phyloP scores from a whole-genome alignment of 2,797 vertebrate genomes.

The Octomys mimax region DNA sequence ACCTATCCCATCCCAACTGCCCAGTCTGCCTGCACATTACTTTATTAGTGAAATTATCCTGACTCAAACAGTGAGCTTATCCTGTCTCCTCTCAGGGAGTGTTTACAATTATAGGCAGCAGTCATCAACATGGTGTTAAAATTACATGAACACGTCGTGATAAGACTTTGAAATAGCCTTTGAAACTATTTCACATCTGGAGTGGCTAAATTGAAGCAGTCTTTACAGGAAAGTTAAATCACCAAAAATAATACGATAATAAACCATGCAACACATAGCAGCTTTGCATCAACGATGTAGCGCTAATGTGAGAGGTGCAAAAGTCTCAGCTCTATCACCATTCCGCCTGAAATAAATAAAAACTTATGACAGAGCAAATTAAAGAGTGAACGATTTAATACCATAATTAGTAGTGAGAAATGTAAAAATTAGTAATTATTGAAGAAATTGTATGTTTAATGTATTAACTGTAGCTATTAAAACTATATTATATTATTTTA shows the following conservation, averaged over 20 bases:
- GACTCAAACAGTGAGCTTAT: background rate
- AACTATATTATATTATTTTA: conserved; percentile 78
- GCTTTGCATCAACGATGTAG: conserved; percentile 58
- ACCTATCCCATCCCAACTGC: background rate
- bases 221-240: conserved; percentile 72
- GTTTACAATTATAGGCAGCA: background rate
- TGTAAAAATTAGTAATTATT: conserved; percentile 82
- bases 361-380: conserved; percentile 82
- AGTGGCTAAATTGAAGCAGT: conserved; percentile 61
- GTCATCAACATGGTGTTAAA: conserved; percentile 44
- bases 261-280: conserved; percentile 58
- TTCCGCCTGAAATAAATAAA: conserved; percentile 79
- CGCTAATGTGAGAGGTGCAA: conserved; percentile 70
- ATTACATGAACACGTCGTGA: conserved; percentile 30
- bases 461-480: conserved; percentile 80
- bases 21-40: background rate
- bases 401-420: conserved; percentile 79
- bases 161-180: conserved; percentile 58
- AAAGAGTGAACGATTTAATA: conserved; percentile 79
- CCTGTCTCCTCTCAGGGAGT: background rate
- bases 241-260: conserved; percentile 77
- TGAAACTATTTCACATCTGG: conserved; percentile 65
- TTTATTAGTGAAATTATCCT: background rate
- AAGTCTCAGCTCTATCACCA: conserved; percentile 72
- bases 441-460: conserved; percentile 81